A percentile compares a stretch with the other conserved stretches of the same genome.
Conservation (phyloP, 2,888 invertebrate genomes). For the Leptarthrus brevirostris region DNA sequence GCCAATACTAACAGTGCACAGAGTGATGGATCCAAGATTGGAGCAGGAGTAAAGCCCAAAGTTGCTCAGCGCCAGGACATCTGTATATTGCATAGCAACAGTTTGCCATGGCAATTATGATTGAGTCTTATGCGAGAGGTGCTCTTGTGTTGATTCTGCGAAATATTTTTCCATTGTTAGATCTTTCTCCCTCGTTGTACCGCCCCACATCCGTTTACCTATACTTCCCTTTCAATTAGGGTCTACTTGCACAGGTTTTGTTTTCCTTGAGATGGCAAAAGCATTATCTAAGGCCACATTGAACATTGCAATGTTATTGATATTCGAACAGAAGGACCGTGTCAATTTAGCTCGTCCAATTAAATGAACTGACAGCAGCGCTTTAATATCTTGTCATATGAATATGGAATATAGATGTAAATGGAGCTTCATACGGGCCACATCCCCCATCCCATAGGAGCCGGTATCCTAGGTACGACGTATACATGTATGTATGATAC, state of each 20-base stretch:
- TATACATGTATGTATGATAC: too few species aligned
- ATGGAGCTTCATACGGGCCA: not conserved
- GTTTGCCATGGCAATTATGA: slow-evolving; percentile 58
- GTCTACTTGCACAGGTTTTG: not conserved
- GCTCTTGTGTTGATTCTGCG: slow-evolving; percentile 49
- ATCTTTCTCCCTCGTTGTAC: not conserved
- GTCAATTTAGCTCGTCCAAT: slow-evolving; percentile 34
- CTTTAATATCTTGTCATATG: slow-evolving; percentile 22
- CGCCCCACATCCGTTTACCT: not conserved
- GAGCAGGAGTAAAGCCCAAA: slow-evolving; percentile 16
- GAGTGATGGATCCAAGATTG: slow-evolving; percentile 11
- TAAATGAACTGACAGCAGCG: slow-evolving; percentile 26
- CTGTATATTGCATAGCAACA: slow-evolving; percentile 56
- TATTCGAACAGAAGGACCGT: slow-evolving; percentile 5
- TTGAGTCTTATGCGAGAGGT: slow-evolving; percentile 56
- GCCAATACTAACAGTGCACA: slow-evolving; percentile 31
- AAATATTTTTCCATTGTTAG: slow-evolving; percentile 23
- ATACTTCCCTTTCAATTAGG: not conserved
- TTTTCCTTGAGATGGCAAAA: not conserved
- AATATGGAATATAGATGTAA: slow-evolving; percentile 13
- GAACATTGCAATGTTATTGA: slow-evolving; percentile 11
- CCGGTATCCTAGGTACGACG: too few species aligned
- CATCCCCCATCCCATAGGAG: too few species aligned
- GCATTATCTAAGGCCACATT: not conserved
- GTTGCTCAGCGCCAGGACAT: slow-evolving; percentile 14